Evolutionary conservation across 2,888 invertebrate genomes (phyloP), one percentile per base, ranked within the genome.

Genomic region (Hypercompe scribonia): DNA sequence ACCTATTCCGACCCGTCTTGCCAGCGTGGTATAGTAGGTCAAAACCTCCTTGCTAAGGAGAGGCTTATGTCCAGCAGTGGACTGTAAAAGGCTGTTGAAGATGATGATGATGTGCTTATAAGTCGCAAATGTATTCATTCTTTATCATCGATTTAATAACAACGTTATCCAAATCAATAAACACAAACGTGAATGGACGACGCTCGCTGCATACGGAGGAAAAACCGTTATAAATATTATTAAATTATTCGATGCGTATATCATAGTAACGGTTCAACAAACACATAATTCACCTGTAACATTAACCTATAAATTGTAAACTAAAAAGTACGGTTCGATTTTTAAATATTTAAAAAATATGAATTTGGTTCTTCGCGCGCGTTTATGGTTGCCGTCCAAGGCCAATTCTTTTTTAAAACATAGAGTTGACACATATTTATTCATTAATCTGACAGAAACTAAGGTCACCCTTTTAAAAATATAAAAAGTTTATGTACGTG

Each of bases 141-240:
- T 36, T 7, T 36, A 36, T 42, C 18, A 15, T 42, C 13, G 31
- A 58, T 58, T 28, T 28, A 34, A 64, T 10, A 21, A 34, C 34
- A n/a, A 10, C 31, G 69, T 61, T 63, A 24, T 39, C 3, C 42
- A 67, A 63, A 72, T 65, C 50, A 1, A 68, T 64, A 54, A 68
- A 68, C 33, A 65, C 11, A 64, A 63, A 50, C 72, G 34, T 72
- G 21, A 54, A 64, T 42, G 28, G 50, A 34, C 11, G n/a, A 34
- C 34, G 2, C n/a, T 24, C 24, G 21, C 50, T 31, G 54, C 34
- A n/a, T 36, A 4, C 21, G 65, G 34, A 46, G 18, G 11, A 69
- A 63, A 8, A 24, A 80, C 81, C 74, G 82, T 82, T 82, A 74
- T 2, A n/a, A n/a, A n/a, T n/a, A 33, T 74, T 72, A 73, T 69